Evolutionary conservation across 2,797 vertebrate species (phyloP).

Genomic region (Smutsia gigantea): DNA sequence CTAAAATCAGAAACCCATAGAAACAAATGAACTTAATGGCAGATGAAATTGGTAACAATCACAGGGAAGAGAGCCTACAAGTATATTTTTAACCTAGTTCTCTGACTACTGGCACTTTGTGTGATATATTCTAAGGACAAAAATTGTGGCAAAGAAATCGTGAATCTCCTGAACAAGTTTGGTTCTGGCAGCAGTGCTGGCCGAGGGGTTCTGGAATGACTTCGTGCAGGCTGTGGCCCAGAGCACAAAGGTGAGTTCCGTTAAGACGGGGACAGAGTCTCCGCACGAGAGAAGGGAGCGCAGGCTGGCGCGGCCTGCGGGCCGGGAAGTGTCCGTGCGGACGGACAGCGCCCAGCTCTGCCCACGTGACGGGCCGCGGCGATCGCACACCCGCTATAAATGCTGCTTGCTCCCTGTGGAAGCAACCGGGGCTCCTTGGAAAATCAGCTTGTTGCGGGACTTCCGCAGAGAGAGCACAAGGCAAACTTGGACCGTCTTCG

Average conservation of each 20-base stretch:
- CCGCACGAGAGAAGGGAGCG: background rate
- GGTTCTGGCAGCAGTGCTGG: background rate
- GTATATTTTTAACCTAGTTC: too few species aligned
- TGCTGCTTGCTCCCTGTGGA: rapidly evolving
- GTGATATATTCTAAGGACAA: background rate
- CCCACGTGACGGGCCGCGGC: background rate
- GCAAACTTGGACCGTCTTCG: background rate
- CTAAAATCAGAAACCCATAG: background rate
- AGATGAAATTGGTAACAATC: background rate
- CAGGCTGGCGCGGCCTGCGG: too few species aligned
- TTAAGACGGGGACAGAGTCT: too few species aligned
- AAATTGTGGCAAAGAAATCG: background rate
- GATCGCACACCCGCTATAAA: background rate
- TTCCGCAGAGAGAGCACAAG: background rate
- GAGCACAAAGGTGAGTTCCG: background rate
- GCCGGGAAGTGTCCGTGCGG: too few species aligned
- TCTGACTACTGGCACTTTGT: background rate
- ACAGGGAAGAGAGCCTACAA: background rate
- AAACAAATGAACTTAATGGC: background rate
- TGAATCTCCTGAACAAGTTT: background rate
- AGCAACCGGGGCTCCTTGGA: background rate
- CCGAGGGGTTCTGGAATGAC: background rate
- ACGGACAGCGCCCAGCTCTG: too few species aligned
- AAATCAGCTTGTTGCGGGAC: background rate
- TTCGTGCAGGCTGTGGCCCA: rapidly evolving